Percentiles rank a stretch among this genome's conserved stretches.
phyloP scores from a whole-genome alignment of 2,888 invertebrate species.

The Cybosia mesomella region DNA sequence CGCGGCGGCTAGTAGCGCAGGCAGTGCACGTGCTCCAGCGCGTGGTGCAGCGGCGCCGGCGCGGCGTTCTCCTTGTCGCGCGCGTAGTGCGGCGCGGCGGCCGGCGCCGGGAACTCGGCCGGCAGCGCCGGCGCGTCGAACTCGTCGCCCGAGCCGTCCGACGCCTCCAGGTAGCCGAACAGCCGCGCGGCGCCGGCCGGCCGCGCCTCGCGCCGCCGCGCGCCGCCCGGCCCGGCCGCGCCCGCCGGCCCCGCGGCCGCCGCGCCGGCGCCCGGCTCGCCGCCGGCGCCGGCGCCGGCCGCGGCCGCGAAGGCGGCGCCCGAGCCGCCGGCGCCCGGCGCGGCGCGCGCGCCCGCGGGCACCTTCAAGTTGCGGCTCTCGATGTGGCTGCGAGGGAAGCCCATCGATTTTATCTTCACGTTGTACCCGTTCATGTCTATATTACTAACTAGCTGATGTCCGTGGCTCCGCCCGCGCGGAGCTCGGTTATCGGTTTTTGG shows the following conservation, averaged over 20 bases:
- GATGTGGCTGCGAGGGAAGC: constrained; percentile 80
- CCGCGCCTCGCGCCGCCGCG: constrained; percentile 61
- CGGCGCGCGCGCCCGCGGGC: constrained; percentile 65
- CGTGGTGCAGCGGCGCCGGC: constrained; percentile 63
- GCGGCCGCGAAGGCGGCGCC: constrained; percentile 9
- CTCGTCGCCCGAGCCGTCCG: constrained; percentile 89
- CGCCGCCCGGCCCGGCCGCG: constrained; percentile 57
- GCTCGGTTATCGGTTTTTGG: too few species aligned
- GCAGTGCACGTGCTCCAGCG: constrained; percentile 80
- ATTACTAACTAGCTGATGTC: too few species aligned
- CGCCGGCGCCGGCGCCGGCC: constrained; percentile 27
- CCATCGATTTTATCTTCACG: background rate
- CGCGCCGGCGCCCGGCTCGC: constrained; percentile 27
- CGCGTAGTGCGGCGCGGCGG: constrained; percentile 38
- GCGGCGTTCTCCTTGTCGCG: constrained; percentile 37
- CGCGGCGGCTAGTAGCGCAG: constrained; percentile 70
- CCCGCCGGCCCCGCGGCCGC: constrained; percentile 33
- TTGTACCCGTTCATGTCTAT: too few species aligned
- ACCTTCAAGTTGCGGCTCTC: constrained; percentile 88
- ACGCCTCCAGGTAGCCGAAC: constrained; percentile 91
- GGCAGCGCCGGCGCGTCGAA: constrained; percentile 70
- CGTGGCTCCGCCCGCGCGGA: too few species aligned
- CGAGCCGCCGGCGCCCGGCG: constrained; percentile 54
- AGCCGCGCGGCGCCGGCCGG: constrained; percentile 88
- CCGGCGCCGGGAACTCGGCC: constrained; percentile 61